A percentile compares a stretch with the other conserved stretches of the same genome.
phyloP scores from a whole-genome alignment of 2,797 vertebrate species.

The Acomys russatus region DNA sequence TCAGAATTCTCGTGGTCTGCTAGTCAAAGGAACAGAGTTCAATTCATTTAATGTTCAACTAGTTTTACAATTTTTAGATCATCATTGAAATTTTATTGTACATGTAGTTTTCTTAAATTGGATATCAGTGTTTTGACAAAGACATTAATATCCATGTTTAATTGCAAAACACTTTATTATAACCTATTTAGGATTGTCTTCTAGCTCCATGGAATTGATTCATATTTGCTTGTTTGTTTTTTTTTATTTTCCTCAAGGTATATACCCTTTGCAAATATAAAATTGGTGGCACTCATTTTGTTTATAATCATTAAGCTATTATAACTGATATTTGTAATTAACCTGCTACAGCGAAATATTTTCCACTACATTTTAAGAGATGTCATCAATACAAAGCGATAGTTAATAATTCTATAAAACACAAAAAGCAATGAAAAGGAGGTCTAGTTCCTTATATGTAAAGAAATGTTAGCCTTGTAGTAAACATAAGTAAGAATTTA shows the following conservation, averaged over 20 bases:
- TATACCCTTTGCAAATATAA: neutral
- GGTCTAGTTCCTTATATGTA: neutral
- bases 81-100: constrained; percentile 18
- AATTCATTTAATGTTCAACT: constrained; percentile 48
- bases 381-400: neutral
- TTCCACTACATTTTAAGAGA: neutral
- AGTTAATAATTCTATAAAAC: neutral
- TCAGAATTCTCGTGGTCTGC: neutral
- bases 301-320: neutral
- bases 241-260: neutral
- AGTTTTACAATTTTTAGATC: constrained; percentile 13
- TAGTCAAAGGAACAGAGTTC: neutral
- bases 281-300: constrained; percentile 22
- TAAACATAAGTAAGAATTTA: neutral
- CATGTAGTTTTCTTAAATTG: neutral
- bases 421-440: neutral
- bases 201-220: neutral
- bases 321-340: neutral
- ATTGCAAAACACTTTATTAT: neutral
- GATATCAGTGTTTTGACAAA: neutral
- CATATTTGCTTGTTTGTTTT: neutral
- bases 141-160: neutral
- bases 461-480: neutral
- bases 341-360: neutral
- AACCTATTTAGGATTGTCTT: neutral